A percentile compares a stretch with the other conserved stretches of the same genome.
These are phyloP conservation scores for Melanophora roralis DNA, from an alignment of 2,888 invertebrate species.

Conservation along the genomic window DNA sequence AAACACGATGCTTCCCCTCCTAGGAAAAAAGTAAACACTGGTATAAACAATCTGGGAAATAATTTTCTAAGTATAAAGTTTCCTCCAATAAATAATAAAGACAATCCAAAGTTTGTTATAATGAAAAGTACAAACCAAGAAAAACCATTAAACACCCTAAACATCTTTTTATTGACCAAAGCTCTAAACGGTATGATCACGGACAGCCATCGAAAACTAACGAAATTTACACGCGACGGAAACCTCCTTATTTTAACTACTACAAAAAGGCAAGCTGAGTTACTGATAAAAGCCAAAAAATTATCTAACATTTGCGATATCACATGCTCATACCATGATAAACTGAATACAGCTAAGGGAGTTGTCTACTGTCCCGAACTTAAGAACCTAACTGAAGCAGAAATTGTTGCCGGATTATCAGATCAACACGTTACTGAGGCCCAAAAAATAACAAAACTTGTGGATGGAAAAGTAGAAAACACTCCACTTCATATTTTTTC, in stretches of 20 bases:
- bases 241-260: background rate
- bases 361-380: constrained; percentile 3
- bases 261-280: background rate
- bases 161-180: background rate
- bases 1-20: background rate
- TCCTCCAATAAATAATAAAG: background rate
- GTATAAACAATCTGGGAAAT: background rate
- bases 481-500: constrained; percentile 26
- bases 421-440: constrained; percentile 24
- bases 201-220: background rate
- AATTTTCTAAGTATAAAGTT: background rate
- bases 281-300: constrained; percentile 15
- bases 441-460: constrained; percentile 33
- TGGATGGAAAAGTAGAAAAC: constrained; percentile 6
- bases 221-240: constrained; percentile 8
- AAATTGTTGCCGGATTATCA: constrained; percentile 5
- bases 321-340: background rate
- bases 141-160: background rate
- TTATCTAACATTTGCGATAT: constrained; percentile 20
- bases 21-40: background rate
- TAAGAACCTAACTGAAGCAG: constrained; percentile 15
- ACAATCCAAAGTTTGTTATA: background rate
- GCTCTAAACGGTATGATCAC: constrained; percentile 4
- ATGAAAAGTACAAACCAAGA: background rate
- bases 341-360: constrained; percentile 42